A percentile compares a stretch with the other conserved stretches of the same genome.
phyloP scores from a whole-genome alignment of 1,140 invertebrate species.

The Leptonema lineaticorne region DNA sequence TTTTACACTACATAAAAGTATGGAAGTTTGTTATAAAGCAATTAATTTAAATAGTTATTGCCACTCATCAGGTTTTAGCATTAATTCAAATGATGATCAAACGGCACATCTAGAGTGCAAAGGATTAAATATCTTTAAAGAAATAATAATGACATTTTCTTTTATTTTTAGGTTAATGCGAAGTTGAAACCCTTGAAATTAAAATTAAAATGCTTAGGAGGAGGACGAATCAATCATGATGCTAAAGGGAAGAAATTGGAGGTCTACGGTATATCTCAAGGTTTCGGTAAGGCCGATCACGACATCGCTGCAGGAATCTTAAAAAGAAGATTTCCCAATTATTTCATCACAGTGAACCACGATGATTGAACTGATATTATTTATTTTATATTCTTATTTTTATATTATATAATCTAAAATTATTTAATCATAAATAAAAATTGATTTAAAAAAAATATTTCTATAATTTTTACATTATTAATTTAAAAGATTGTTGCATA shows the following conservation, averaged over 20 bases:
- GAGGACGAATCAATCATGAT: constrained; percentile 81
- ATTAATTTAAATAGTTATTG: neutral
- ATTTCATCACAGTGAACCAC: constrained; percentile 75
- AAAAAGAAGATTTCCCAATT: constrained; percentile 72
- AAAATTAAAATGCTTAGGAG: constrained; percentile 75
- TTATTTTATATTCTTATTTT: neutral
- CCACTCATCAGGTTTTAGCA: neutral
- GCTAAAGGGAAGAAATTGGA: constrained; percentile 70
- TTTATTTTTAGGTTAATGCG: constrained; percentile 48
- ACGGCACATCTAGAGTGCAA: no score
- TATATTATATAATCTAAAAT: no score
- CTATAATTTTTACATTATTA: no score
- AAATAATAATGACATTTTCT: constrained; percentile 21
- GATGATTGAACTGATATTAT: constrained; percentile 69
- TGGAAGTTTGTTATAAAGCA: constrained; percentile 1
- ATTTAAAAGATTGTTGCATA: no score
- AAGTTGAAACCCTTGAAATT: constrained; percentile 59
- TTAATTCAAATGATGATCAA: no score
- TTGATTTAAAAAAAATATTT: no score
- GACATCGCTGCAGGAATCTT: constrained; percentile 69
- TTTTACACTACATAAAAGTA: no score
- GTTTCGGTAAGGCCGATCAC: constrained; percentile 86
- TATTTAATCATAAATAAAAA: no score
- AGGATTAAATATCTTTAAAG: neutral
- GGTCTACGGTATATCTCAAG: constrained; percentile 88